phyloP scores from a whole-genome alignment of 2,797 vertebrate genomes.

The Sebastiscus albofasciatus region DNA sequence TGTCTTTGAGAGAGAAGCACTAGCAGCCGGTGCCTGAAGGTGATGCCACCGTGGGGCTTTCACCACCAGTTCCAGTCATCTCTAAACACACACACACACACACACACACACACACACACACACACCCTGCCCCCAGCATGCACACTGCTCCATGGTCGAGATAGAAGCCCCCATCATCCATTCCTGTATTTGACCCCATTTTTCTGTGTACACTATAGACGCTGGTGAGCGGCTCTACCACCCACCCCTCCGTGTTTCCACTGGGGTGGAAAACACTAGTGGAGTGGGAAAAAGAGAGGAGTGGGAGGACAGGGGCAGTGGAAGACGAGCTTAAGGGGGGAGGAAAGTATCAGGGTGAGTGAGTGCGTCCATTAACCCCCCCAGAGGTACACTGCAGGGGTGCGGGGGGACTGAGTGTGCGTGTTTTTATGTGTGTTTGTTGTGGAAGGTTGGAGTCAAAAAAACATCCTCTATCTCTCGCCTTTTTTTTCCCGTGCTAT shows the following conservation, averaged over 20 bases:
- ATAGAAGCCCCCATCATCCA: slow-evolving; percentile 6
- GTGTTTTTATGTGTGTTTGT: slow-evolving; percentile 34
- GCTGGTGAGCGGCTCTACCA: slow-evolving; percentile 37
- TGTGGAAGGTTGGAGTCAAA: slow-evolving; percentile 35
- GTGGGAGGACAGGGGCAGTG: slow-evolving; percentile 50
- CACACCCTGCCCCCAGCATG: slow-evolving; percentile 4
- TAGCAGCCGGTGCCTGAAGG: slow-evolving; percentile 35
- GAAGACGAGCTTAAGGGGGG: slow-evolving; percentile 59
- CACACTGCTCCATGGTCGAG: slow-evolving; percentile 7
- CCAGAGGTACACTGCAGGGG: slow-evolving; percentile 55
- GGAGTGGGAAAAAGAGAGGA: slow-evolving; percentile 54
- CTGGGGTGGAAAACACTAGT: slow-evolving; percentile 73
- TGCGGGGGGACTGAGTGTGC: slow-evolving; percentile 41
- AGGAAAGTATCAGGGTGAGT: slow-evolving; percentile 70
- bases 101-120: neutral
- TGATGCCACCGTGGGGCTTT: slow-evolving; percentile 32
- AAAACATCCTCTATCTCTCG: slow-evolving; percentile 2
- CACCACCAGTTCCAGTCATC: slow-evolving; percentile 35
- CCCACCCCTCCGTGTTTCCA: slow-evolving; percentile 69
- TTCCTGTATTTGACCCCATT: slow-evolving; percentile 76
- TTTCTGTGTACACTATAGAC: slow-evolving; percentile 43
- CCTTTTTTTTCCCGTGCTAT: neutral
- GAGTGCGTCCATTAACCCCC: slow-evolving; percentile 74
- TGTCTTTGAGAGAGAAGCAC: slow-evolving; percentile 22
- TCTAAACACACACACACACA: slow-evolving; percentile 8